Percentiles rank a stretch among this genome's conserved stretches.
These are phyloP conservation scores for Choloepus hoffmanni DNA, from an alignment of 2,113 vertebrate genomes.

Conservation along the genomic window DNA sequence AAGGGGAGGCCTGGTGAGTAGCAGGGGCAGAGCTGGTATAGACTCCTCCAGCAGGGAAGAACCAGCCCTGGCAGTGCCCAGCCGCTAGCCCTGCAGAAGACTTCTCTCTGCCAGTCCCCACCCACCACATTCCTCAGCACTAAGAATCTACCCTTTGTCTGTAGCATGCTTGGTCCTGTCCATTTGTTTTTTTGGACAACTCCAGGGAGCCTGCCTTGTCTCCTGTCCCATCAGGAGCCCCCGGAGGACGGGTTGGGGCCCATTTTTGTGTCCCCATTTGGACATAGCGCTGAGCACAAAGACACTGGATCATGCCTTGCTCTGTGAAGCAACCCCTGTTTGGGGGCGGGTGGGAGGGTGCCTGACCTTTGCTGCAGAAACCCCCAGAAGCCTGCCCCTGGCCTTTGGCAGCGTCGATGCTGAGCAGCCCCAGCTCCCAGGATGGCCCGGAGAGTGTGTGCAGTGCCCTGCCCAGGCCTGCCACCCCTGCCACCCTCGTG, in stretches of 20 bases:
- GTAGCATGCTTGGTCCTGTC: background rate
- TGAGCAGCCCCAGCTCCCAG: background rate
- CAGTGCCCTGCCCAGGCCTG: background rate
- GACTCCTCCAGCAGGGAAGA: rapidly evolving
- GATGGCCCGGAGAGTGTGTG: background rate
- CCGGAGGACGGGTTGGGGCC: background rate
- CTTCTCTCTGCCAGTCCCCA: background rate
- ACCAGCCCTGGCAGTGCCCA: background rate
- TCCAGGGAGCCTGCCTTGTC: background rate
- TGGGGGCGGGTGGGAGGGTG: background rate
- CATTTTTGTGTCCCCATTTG: background rate
- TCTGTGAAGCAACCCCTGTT: background rate
- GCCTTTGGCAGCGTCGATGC: background rate
- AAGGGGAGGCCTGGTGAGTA: background rate
- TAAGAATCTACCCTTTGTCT: background rate
- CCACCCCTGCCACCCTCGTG: background rate
- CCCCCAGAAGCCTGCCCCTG: background rate
- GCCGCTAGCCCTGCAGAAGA: background rate
- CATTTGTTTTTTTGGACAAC: background rate
- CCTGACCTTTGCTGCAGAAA: background rate
- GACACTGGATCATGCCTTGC: background rate
- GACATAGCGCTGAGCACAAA: background rate
- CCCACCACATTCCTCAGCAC: background rate
- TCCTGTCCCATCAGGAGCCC: background rate
- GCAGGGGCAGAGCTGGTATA: background rate